These are phyloP conservation scores for Hydrolagus colliei DNA, from an alignment of 2,797 vertebrate genomes.

Conservation along the genomic window DNA sequence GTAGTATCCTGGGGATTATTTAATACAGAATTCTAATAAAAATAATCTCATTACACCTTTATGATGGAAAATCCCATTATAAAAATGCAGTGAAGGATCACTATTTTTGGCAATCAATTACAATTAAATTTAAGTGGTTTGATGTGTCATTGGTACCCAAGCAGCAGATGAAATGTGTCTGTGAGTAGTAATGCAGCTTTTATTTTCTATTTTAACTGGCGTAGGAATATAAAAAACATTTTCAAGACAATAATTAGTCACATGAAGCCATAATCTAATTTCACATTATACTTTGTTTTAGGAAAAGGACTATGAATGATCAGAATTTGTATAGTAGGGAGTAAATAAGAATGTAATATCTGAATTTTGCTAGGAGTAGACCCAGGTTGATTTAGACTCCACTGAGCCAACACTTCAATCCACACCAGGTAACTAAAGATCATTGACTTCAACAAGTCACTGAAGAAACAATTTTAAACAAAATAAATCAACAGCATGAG, in stretches of 20 bases:
- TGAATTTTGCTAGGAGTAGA: not conserved
- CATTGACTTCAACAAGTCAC: not conserved
- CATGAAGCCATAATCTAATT: too few relatives aligned
- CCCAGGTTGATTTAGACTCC: not conserved
- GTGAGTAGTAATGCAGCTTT: too few relatives aligned
- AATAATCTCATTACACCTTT: too few relatives aligned
- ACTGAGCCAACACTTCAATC: not conserved
- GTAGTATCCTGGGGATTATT: too few relatives aligned
- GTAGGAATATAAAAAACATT: not conserved
- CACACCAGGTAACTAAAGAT: not conserved
- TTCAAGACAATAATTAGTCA: not conserved
- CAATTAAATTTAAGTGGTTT: too few relatives aligned
- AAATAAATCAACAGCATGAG: not conserved
- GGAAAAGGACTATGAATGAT: not conserved
- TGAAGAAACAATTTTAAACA: too few relatives aligned
- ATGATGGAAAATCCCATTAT: too few relatives aligned
- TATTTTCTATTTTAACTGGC: not conserved
- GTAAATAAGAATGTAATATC: not conserved
- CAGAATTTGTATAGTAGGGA: not conserved
- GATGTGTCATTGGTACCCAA: too few relatives aligned
- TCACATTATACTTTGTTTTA: not conserved
- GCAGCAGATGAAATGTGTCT: not conserved
- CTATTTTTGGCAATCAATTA: too few relatives aligned
- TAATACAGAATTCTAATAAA: too few relatives aligned
- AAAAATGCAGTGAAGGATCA: too few relatives aligned